A percentile compares a stretch with the other conserved stretches of the same genome.
Evolutionary conservation across 2,113 vertebrate genomes (phyloP).

Genomic region (Perca flavescens): DNA sequence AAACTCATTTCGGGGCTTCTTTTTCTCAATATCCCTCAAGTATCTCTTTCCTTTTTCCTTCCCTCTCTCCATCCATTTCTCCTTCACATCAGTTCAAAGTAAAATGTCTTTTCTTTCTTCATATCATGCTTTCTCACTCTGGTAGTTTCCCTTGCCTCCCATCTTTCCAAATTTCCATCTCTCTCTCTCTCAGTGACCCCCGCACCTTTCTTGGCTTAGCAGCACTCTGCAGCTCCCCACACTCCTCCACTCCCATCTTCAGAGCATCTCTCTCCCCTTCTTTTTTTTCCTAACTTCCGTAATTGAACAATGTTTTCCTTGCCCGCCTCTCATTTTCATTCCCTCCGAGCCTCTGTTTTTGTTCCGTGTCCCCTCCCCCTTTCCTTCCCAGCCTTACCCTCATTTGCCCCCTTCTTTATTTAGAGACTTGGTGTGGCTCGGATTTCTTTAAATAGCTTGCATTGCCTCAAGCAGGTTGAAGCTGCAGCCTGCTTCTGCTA

Average conservation of each 20-base stretch:
- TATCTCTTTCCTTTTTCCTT: neutral
- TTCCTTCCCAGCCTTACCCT: slow-evolving; percentile 17
- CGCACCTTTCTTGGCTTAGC: slow-evolving; percentile 9
- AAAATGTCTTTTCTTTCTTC: slow-evolving; percentile 5
- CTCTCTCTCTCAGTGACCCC: slow-evolving; percentile 20
- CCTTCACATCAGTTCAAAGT: slow-evolving; percentile 12
- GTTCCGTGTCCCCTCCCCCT: neutral
- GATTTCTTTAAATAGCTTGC: slow-evolving; percentile 73
- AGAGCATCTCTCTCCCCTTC: neutral
- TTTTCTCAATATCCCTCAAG: neutral
- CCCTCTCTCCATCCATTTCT: neutral
- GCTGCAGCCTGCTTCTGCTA: slow-evolving; percentile 66
- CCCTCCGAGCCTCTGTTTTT: slow-evolving; percentile 1
- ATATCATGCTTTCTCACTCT: neutral
- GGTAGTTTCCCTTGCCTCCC: slow-evolving; percentile 1
- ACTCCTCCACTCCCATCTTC: neutral
- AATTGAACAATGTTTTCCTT: neutral
- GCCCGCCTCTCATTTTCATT: slow-evolving; percentile 22
- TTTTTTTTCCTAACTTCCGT: neutral
- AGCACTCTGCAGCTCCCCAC: slow-evolving; percentile 25
- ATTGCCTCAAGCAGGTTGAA: slow-evolving; percentile 67
- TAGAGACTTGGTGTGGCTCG: slow-evolving; percentile 62
- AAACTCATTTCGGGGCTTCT: neutral
- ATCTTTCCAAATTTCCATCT: slow-evolving; percentile 34
- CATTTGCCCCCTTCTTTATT: slow-evolving; percentile 54